A percentile compares a stretch with the other conserved stretches of the same genome.
Conservation (phyloP, 2,113 vertebrate genomes). For the Fulica atra region DNA sequence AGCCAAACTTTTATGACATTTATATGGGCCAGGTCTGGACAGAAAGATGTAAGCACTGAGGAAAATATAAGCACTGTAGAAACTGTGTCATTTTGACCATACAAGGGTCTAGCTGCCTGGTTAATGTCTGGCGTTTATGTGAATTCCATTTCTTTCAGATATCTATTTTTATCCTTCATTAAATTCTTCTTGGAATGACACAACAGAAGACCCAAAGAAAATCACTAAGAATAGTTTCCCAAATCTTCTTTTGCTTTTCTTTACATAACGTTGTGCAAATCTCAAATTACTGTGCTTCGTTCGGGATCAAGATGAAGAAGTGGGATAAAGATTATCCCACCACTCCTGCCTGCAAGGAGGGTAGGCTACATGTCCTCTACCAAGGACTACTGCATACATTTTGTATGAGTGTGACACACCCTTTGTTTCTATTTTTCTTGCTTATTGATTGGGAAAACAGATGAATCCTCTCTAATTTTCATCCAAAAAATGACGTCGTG, state of each 20-base stretch:
- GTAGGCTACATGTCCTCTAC: neutral
- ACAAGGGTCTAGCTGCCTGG: slow-evolving; percentile 25
- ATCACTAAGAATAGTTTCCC: neutral
- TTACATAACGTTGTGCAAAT: neutral
- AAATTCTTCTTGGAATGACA: slow-evolving; percentile 29
- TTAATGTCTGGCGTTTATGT: slow-evolving; percentile 39
- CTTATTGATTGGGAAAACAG: neutral
- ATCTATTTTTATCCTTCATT: slow-evolving; percentile 54
- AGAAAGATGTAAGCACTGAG: slow-evolving; percentile 23
- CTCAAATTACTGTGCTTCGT: neutral
- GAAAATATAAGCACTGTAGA: slow-evolving; percentile 30
- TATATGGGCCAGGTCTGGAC: neutral
- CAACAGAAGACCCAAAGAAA: neutral
- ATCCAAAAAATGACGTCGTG: neutral
- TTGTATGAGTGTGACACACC: neutral
- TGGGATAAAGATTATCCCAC: neutral
- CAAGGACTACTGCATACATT: neutral
- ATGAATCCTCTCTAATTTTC: neutral
- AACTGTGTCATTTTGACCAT: slow-evolving; percentile 54
- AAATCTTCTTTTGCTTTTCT: neutral
- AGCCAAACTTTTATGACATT: slow-evolving; percentile 8
- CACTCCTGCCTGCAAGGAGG: neutral
- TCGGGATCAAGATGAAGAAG: neutral
- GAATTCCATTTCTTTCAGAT: slow-evolving; percentile 30
- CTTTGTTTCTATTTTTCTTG: neutral